A percentile compares a stretch with the other conserved stretches of the same genome.
These are phyloP conservation scores for Zoanthus sansibaricus DNA, from an alignment of 92 coral and sea anemone genomes.

Conservation along the genomic window DNA sequence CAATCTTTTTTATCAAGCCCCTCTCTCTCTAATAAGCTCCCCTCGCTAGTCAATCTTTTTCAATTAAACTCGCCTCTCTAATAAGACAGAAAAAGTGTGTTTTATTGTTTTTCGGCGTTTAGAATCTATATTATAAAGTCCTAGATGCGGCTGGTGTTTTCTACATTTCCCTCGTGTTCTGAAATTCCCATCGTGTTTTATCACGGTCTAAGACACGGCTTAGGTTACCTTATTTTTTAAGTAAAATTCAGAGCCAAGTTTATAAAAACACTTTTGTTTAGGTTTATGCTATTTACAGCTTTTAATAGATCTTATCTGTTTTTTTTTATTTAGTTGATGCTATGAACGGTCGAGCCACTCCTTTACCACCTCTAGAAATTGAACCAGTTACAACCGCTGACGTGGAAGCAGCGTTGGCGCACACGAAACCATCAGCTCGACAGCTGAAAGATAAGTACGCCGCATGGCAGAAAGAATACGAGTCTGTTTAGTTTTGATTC, in stretches of 20 bases:
- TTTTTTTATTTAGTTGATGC: constrained; percentile 33
- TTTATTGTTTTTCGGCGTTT: no score
- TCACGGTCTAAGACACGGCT: no score
- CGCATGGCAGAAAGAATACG: constrained; percentile 98
- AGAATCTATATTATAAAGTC: no score
- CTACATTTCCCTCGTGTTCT: no score
- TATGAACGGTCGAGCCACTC: constrained; percentile 82
- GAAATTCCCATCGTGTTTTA: no score
- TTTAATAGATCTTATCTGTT: not conserved
- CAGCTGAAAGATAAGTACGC: constrained; percentile 88
- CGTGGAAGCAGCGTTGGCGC: constrained; percentile 93
- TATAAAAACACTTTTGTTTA: not conserved
- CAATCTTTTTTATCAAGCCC: no score
- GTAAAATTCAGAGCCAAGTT: not conserved
- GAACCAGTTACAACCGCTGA: constrained; percentile 95
- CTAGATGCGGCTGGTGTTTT: no score
- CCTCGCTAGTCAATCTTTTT: no score
- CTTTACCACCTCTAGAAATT: constrained; percentile 85
- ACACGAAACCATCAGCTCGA: constrained; percentile 98
- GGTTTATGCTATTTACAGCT: not conserved
- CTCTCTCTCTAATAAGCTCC: no score
- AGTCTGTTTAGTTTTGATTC: constrained; percentile 63
- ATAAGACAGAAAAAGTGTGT: no score
- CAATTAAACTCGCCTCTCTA: no score
- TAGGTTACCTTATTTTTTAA: no score